Percentiles rank a stretch among this genome's conserved stretches.
These are phyloP conservation scores for Trachythela sp. DNA, from an alignment of 64 coral and sea anemone species.

Conservation along the genomic window DNA sequence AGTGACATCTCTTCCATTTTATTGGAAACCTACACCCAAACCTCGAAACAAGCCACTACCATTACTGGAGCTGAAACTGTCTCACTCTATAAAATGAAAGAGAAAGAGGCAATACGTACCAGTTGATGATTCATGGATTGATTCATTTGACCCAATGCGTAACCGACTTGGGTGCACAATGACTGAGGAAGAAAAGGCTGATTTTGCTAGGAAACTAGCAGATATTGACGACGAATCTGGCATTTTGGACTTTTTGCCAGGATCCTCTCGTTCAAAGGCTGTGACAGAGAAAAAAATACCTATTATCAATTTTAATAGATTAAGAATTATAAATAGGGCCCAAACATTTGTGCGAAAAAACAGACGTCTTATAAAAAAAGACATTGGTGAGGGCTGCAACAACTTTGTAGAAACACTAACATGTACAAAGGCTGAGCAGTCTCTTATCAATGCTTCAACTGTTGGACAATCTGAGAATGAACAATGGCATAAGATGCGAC, in stretches of 20 bases:
- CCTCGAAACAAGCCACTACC: constrained; percentile 51
- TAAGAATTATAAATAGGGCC: too few relatives aligned
- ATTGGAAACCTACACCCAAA: constrained; percentile 58
- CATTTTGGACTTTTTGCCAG: constrained; percentile 53
- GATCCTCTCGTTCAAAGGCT: too few relatives aligned
- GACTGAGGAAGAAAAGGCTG: constrained; percentile 18
- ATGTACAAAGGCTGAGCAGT: constrained; percentile 38
- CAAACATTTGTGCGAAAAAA: too few relatives aligned
- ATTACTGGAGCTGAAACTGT: constrained; percentile 47
- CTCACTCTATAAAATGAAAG: background rate
- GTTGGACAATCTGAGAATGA: constrained; percentile 34
- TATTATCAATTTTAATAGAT: too few relatives aligned
- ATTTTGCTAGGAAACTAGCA: constrained; percentile 55
- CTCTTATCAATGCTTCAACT: constrained; percentile 37
- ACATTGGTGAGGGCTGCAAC: background rate
- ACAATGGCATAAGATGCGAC: constrained; percentile 50
- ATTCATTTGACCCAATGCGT: constrained; percentile 58
- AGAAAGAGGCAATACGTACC: constrained; percentile 40
- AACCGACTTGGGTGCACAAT: constrained; percentile 44
- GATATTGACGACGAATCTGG: constrained; percentile 51
- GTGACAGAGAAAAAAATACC: too few relatives aligned
- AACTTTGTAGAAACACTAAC: background rate
- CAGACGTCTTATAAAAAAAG: too few relatives aligned
- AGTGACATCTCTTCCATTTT: constrained; percentile 56
- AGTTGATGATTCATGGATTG: constrained; percentile 63